These are phyloP conservation scores for Herpetotheres cachinnans DNA, from an alignment of 2,113 vertebrate species.

Conservation along the genomic window DNA sequence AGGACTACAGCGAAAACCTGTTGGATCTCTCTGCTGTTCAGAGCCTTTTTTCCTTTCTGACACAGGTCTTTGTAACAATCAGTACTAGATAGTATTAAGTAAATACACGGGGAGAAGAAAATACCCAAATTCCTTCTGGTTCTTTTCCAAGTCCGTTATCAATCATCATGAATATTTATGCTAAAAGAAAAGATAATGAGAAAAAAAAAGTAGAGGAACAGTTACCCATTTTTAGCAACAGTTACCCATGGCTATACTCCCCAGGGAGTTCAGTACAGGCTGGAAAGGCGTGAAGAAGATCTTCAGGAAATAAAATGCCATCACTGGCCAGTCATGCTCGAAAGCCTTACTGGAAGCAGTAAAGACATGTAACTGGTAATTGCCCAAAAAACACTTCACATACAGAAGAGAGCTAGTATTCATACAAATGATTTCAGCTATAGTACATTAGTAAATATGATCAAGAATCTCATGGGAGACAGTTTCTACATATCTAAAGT, in stretches of 20 bases:
- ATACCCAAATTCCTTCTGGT: neutral
- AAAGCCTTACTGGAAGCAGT: neutral
- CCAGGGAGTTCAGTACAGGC: neutral
- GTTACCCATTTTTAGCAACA: neutral
- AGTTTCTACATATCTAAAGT: neutral
- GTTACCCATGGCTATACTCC: neutral
- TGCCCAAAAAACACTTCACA: neutral
- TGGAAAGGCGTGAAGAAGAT: neutral
- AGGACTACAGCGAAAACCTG: neutral
- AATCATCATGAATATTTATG: neutral
- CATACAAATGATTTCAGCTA: neutral
- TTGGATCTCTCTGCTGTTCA: neutral
- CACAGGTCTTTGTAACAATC: neutral
- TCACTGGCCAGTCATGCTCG: neutral
- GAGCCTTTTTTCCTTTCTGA: neutral
- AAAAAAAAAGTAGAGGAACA: neutral
- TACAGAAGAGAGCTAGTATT: neutral
- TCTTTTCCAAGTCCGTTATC: neutral
- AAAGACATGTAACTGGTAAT: neutral
- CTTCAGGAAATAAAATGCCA: neutral
- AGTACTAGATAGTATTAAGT: neutral
- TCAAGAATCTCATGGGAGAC: neutral
- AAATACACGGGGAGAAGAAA: neutral
- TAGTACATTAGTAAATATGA: neutral
- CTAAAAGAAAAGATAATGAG: neutral